Percentiles rank a stretch among this genome's conserved stretches.
phyloP scores from a whole-genome alignment of 2,797 vertebrate species.

The Arrhamphus sclerolepis region DNA sequence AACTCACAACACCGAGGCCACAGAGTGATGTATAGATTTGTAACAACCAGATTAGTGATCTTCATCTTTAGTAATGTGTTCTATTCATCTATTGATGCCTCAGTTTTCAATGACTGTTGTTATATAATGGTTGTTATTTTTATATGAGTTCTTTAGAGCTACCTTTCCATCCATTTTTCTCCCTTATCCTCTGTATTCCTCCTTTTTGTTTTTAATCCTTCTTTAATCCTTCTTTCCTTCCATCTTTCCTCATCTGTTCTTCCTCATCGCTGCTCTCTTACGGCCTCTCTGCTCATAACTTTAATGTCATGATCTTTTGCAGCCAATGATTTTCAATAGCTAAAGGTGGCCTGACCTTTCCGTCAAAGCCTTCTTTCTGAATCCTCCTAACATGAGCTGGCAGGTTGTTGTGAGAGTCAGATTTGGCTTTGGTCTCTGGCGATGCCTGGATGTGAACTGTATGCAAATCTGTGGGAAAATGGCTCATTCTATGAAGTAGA shows the following conservation, averaged over 20 bases:
- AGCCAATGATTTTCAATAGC: slow-evolving; percentile 79
- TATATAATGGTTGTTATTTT: too few relatives aligned
- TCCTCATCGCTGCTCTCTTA: slow-evolving; percentile 18
- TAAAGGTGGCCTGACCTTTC: slow-evolving; percentile 76
- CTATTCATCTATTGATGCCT: too few relatives aligned
- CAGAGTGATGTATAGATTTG: too few relatives aligned
- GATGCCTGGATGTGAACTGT: slow-evolving; percentile 36
- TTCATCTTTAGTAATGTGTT: too few relatives aligned
- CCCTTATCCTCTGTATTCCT: not conserved
- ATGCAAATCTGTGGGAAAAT: slow-evolving; percentile 14
- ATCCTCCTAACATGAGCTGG: slow-evolving; percentile 30
- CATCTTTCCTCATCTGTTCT: slow-evolving; percentile 29
- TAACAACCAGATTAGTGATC: too few relatives aligned
- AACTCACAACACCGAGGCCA: too few relatives aligned
- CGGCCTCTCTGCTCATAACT: slow-evolving; percentile 43
- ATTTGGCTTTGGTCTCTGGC: slow-evolving; percentile 18
- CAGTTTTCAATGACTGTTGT: not conserved
- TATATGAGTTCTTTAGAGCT: not conserved
- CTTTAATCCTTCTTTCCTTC: slow-evolving; percentile 6
- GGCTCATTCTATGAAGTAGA: slow-evolving; percentile 5
- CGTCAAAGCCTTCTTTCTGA: slow-evolving; percentile 57
- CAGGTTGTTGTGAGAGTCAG: slow-evolving; percentile 18
- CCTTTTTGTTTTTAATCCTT: not conserved
- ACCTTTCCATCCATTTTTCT: not conserved
- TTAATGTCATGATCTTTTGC: slow-evolving; percentile 82